Base-by-base conservation (phyloP, 1,140 invertebrate genomes). In the Caenorhabditis remanei region DNA sequence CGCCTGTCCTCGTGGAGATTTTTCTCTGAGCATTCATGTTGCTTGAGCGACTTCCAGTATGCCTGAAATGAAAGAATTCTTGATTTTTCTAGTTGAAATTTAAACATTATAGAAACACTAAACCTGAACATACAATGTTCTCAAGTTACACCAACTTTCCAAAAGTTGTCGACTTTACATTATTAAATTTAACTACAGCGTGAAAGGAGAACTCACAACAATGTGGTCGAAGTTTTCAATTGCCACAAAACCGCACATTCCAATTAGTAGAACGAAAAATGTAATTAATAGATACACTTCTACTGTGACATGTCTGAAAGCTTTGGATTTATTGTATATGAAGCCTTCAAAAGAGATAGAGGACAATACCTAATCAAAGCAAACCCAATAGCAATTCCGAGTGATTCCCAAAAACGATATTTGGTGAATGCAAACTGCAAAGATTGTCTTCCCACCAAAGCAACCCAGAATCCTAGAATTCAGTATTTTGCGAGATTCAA, bases 391-490 rank as follows among this genome's bases (percentile, higher is more conserved):
- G 98, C 96, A 90, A 98, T 97, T 0, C 97, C 97, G 32, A 96
- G 94, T 56, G 96, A 96, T 93, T 98, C 97, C 96, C 97, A 97
- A 21, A 98, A 95, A 63, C 97, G 95, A 93, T 96, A 98, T 93
- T 98, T 98, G 87, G 97, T 97, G 94, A 98, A 98, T 0, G 97
- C 97, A 0, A 97, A 96, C 93, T 98, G 97, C 91, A 97, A 96
- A 93, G 97, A 96, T 55, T 96, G 95, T 84, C 96, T 94, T 94
- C 98, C 98, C 21, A 98, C 94, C 9, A 97, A 63, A 1, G 90
- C 96, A 46, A 97, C 96, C 91, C 98, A 97, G 41, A 97, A 94
- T 92, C 96, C 96, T 97, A 94, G 0, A 93, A 88, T 91, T 87
- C 79, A 56, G n/a, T 7, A 11, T 7, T 6, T 63, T 40, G 50